Percentiles rank a stretch among this genome's conserved stretches.
These are phyloP conservation scores for Bombus breviceps DNA, from an alignment of 1,140 invertebrate species.

Conservation along the genomic window DNA sequence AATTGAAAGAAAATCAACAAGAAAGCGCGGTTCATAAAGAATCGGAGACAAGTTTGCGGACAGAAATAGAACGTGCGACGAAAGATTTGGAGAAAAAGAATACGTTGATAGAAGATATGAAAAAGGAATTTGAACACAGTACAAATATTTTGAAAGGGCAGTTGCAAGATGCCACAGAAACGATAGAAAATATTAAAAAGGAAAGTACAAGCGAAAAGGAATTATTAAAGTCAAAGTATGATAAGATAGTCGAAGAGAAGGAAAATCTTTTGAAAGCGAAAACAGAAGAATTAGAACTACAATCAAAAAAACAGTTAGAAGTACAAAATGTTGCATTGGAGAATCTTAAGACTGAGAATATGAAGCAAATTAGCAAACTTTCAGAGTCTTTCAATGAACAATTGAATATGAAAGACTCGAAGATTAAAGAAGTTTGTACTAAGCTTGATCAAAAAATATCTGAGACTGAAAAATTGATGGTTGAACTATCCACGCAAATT, in stretches of 20 bases:
- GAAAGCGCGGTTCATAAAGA: slow-evolving; percentile 82
- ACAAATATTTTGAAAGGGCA: slow-evolving; percentile 77
- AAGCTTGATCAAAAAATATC: slow-evolving; percentile 79
- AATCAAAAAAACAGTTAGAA: slow-evolving; percentile 68
- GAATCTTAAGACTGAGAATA: slow-evolving; percentile 78
- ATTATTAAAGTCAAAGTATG: slow-evolving; percentile 63
- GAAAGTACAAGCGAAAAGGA: slow-evolving; percentile 66
- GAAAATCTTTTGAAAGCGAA: slow-evolving; percentile 71
- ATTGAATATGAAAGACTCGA: slow-evolving; percentile 80
- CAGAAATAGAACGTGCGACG: slow-evolving; percentile 63
- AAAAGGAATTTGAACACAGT: slow-evolving; percentile 73
- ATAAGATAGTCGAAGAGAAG: slow-evolving; percentile 73
- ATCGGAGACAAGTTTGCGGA: slow-evolving; percentile 78
- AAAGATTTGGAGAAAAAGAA: slow-evolving; percentile 72
- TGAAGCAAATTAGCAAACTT: slow-evolving; percentile 81
- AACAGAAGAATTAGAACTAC: slow-evolving; percentile 71
- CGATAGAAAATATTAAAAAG: slow-evolving; percentile 69
- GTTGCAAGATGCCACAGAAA: slow-evolving; percentile 76
- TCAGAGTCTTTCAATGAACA: slow-evolving; percentile 79
- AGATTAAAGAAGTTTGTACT: slow-evolving; percentile 76
- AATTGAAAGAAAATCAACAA: slow-evolving; percentile 81
- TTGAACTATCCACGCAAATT: slow-evolving; percentile 73
- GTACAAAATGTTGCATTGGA: slow-evolving; percentile 64
- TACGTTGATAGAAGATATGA: slow-evolving; percentile 72
- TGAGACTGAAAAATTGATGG: slow-evolving; percentile 81